These are phyloP conservation scores for Capitulum mitella DNA, from an alignment of 2,888 invertebrate genomes.

Conservation along the genomic window DNA sequence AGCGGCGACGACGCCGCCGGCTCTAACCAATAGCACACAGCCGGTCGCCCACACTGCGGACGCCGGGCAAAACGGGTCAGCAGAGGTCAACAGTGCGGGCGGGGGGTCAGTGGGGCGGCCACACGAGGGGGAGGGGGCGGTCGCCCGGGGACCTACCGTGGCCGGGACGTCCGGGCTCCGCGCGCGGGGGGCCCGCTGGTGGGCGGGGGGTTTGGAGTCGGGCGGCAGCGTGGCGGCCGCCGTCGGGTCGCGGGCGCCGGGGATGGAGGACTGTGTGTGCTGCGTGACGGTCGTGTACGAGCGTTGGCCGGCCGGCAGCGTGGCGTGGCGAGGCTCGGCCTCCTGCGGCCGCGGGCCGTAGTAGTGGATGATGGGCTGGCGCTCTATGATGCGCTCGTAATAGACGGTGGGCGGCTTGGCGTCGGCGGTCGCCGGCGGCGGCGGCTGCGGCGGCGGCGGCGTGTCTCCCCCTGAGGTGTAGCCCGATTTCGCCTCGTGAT, in stretches of 20 bases:
- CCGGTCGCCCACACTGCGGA: neutral
- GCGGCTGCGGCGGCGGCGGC: neutral
- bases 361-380: constrained; percentile 20
- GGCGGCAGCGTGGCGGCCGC: neutral
- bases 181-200: neutral
- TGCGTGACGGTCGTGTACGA: neutral
- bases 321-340: neutral
- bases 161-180: neutral
- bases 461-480: neutral
- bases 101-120: neutral
- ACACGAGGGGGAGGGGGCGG: neutral
- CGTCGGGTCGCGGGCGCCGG: too few relatives aligned
- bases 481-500: neutral
- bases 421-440: neutral
- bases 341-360: neutral
- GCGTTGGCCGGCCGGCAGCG: neutral
- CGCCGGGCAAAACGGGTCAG: neutral
- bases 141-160: neutral
- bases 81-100: neutral
- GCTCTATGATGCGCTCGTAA: constrained; percentile 16
- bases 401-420: neutral
- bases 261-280: neutral
- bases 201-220: neutral
- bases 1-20: neutral
- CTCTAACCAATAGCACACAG: neutral